A percentile compares a stretch with the other conserved stretches of the same genome.
phyloP scores from a whole-genome alignment of 2,888 invertebrate genomes.

The Leptopilina syphax region DNA sequence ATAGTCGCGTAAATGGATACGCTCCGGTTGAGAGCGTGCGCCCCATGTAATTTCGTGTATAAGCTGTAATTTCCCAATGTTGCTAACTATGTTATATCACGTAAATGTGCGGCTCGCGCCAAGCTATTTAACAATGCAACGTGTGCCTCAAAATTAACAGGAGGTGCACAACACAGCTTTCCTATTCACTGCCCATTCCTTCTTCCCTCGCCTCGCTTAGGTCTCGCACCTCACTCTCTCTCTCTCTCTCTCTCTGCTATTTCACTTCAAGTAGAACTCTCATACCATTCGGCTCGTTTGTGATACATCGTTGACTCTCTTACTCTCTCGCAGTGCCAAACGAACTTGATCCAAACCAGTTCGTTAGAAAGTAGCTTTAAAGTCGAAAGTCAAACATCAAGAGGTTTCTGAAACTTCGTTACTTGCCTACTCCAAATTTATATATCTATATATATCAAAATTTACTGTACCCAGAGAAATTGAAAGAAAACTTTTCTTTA shows the following conservation, averaged over 20 bases:
- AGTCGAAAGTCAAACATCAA: constrained; percentile 54
- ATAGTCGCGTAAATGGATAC: constrained; percentile 18
- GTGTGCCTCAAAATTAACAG: constrained; percentile 58
- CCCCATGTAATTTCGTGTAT: constrained; percentile 63
- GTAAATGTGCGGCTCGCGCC: constrained; percentile 53
- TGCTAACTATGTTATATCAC: constrained; percentile 61
- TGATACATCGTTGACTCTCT: constrained; percentile 45
- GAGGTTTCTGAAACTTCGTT: constrained; percentile 61
- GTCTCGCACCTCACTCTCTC: constrained; percentile 5
- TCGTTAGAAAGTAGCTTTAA: constrained; percentile 54
- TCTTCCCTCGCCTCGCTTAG: constrained; percentile 41
- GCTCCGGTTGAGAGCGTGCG: constrained; percentile 39
- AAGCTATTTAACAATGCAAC: constrained; percentile 52
- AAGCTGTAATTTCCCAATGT: constrained; percentile 63
- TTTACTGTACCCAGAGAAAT: not conserved
- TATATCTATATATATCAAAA: not conserved
- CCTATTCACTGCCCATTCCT: constrained; percentile 29
- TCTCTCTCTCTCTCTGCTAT: constrained; percentile 8
- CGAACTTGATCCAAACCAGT: constrained; percentile 46
- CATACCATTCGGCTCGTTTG: constrained; percentile 51
- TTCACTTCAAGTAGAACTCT: constrained; percentile 40
- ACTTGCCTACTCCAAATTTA: constrained; percentile 23
- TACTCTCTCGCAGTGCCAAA: constrained; percentile 31
- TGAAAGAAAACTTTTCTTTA: constrained; percentile 1
- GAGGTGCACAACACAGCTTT: constrained; percentile 27